phyloP scores from a whole-genome alignment of 1,140 invertebrate genomes.

The Pemphigus obesinymphae region DNA sequence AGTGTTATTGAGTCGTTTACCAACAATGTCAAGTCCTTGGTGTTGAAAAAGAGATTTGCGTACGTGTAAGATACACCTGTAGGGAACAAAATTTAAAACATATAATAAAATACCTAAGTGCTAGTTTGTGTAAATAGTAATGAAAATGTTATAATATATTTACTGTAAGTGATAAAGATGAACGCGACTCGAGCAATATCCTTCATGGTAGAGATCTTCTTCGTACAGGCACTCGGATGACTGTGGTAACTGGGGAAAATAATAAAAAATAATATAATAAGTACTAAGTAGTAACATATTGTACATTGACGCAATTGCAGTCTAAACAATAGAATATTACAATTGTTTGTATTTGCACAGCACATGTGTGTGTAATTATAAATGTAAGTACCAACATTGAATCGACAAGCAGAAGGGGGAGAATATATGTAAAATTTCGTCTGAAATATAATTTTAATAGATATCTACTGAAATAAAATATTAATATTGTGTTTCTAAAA shows the following conservation, averaged over 20 bases:
- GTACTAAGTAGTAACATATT: no score
- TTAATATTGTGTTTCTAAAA: no score
- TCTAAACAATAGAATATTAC: background rate
- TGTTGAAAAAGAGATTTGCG: constrained; percentile 13
- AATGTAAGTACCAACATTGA: no score
- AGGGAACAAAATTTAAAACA: background rate
- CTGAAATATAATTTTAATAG: no score
- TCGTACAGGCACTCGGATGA: background rate
- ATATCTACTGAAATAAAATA: no score
- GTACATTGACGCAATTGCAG: background rate
- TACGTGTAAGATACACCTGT: background rate
- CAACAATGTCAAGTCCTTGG: constrained; percentile 1
- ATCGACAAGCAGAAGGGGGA: no score
- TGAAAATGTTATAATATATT: background rate
- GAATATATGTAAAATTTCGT: no score
- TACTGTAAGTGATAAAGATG: background rate
- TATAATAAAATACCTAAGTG: background rate
- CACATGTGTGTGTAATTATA: background rate
- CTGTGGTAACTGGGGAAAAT: background rate
- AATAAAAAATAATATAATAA: background rate
- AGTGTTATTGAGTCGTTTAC: background rate
- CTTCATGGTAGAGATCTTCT: background rate
- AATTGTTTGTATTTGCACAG: background rate
- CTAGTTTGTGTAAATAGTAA: background rate
- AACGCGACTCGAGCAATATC: background rate